These are phyloP conservation scores for Musca vetustissima DNA, from an alignment of 1,140 invertebrate species.

Conservation along the genomic window DNA sequence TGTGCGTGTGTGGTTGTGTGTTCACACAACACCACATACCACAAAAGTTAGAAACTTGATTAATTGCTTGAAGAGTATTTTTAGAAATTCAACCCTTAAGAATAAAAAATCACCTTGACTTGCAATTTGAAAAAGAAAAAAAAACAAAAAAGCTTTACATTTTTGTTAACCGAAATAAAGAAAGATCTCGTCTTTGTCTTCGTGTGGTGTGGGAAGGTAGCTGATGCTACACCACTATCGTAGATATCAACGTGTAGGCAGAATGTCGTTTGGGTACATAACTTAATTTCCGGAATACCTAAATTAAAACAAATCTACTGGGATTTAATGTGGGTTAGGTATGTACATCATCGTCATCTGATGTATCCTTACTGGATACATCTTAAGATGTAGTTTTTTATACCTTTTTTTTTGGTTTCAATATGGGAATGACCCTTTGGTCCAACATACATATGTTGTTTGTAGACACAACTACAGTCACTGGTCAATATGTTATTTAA, in stretches of 20 bases:
- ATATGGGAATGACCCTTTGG: too few relatives aligned
- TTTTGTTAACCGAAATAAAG: neutral
- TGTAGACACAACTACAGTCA: too few relatives aligned
- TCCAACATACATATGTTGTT: too few relatives aligned
- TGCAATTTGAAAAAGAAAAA: neutral
- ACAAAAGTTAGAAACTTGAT: neutral
- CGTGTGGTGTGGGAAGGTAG: neutral
- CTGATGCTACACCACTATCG: too few relatives aligned
- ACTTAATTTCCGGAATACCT: slow-evolving; percentile 11
- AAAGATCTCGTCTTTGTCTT: neutral
- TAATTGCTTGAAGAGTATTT: neutral
- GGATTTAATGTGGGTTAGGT: too few relatives aligned
- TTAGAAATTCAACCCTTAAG: neutral
- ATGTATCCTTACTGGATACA: too few relatives aligned
- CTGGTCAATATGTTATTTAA: too few relatives aligned
- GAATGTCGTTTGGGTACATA: neutral
- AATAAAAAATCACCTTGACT: slow-evolving; percentile 8
- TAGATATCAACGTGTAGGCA: too few relatives aligned
- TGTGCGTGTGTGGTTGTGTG: too few relatives aligned
- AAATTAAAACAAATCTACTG: slow-evolving; percentile 7
- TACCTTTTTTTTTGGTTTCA: too few relatives aligned
- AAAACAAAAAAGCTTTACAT: neutral
- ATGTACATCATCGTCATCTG: too few relatives aligned
- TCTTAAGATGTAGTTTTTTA: too few relatives aligned
- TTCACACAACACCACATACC: neutral